Evolutionary conservation across 2,113 vertebrate genomes (phyloP).

Genomic region (Empidonax traillii): DNA sequence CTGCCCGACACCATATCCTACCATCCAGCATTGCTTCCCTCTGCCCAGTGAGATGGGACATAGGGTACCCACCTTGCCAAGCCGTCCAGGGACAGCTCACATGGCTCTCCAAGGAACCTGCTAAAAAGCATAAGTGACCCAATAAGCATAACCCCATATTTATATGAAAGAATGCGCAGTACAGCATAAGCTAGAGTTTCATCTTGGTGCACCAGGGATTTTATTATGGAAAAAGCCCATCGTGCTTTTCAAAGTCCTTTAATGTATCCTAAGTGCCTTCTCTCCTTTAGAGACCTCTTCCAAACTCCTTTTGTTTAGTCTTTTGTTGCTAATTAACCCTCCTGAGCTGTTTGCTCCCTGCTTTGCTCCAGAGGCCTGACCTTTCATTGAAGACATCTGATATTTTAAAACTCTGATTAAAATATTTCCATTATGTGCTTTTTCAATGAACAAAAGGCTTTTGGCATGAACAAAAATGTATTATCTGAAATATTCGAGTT

Average conservation of each 20-base stretch:
- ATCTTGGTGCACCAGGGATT: fast-evolving
- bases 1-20: background rate
- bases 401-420: constrained; percentile 24
- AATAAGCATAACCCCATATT: background rate
- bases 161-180: fast-evolving
- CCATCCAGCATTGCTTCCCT: background rate
- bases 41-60: fast-evolving
- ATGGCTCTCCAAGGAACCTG: background rate
- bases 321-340: constrained; percentile 41
- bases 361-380: constrained; percentile 21
- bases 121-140: fast-evolving
- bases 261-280: background rate
- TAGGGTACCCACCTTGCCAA: fast-evolving
- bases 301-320: constrained; percentile 17
- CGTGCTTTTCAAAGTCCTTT: background rate
- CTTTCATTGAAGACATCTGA: constrained; percentile 8
- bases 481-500: background rate
- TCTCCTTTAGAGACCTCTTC: background rate
- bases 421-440: constrained; percentile 24
- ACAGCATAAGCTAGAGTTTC: background rate
- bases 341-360: background rate
- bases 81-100: background rate
- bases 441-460: background rate
- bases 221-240: background rate
- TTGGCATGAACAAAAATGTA: background rate